Base-by-base conservation (phyloP, 1,140 invertebrate genomes). In the Mercenaria mercenaria region DNA sequence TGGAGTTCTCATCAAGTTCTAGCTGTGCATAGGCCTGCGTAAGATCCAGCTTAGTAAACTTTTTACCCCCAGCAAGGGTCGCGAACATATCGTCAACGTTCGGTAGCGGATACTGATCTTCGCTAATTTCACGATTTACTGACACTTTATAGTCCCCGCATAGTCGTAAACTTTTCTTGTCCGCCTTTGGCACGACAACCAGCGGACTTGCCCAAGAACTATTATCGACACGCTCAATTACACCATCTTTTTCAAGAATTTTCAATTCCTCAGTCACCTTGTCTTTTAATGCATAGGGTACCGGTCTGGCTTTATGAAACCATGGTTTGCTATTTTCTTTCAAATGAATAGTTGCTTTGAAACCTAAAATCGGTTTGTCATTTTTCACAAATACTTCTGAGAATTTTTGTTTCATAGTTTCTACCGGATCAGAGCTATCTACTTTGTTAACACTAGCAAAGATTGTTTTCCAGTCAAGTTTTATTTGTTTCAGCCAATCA, bases 201-300 rank as follows among this genome's bases (percentile, higher is more conserved):
- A 97, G 91, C 0, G 96, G 96, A 6, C 96, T 95, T 10, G 95
- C 96, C 96, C 96, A 97, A 61, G 96, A 94, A 23, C 96, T 91
- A 94, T 95, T 85, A 43, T 47, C 89, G 50, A 74, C 74, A 26
- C 43, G 32, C 6, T 59, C 82, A 32, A 52, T 43, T 11, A 77
- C 29, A 32, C 74, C 74, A 77, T 50, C 15, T 47, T 20, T 52
- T 77, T 77, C 74, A 26, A 77, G 26, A 32, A 18, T 34, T 39
- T 56, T 37, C 23, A 81, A 56, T 61, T 81, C 34, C 26, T 61
- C 32, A 18, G 26, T 41, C 29, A 61, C 79, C 32, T 32, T 81
- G 8, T 80, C 77, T n/a, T 80, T 59, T 20, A 59, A 8, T 15
- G 77, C 77, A 56, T 59, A 81, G 32, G 79, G 47, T 39, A 81